phyloP scores from a whole-genome alignment of 1,140 invertebrate species.

The Manduca sexta region DNA sequence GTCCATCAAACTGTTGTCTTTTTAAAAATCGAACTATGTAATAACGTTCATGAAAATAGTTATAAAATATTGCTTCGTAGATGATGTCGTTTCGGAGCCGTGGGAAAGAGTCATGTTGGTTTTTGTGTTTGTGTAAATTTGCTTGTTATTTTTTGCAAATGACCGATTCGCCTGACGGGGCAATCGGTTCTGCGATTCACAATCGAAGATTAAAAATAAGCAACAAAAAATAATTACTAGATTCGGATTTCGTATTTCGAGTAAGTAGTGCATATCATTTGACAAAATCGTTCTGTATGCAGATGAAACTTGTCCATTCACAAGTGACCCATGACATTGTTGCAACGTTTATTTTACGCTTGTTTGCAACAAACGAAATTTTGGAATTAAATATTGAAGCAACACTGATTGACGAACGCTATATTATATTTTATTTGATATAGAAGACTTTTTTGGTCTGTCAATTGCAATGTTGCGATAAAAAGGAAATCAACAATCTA shows the following conservation, averaged over 20 bases:
- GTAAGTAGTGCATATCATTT: conserved; percentile 47
- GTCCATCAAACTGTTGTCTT: background rate
- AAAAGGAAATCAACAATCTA: too few species aligned
- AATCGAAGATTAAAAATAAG: conserved; percentile 23
- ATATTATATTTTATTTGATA: too few species aligned
- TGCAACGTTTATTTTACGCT: conserved; percentile 29
- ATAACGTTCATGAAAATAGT: conserved; percentile 20
- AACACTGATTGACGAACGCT: conserved; percentile 1
- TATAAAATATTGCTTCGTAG: conserved; percentile 16
- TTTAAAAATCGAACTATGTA: conserved; percentile 7
- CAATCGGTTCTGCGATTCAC: conserved; percentile 49
- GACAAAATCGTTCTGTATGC: conserved; percentile 25
- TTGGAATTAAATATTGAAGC: conserved; percentile 16
- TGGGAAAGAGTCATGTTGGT: conserved; percentile 44
- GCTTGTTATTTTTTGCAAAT: conserved; percentile 42
- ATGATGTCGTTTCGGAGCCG: conserved; percentile 22
- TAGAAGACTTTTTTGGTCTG: too few species aligned
- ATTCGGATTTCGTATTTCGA: conserved; percentile 36
- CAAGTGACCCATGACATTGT: conserved; percentile 22
- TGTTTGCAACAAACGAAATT: conserved; percentile 17
- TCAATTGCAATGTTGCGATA: too few species aligned
- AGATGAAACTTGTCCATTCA: conserved; percentile 21
- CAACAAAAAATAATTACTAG: conserved; percentile 34
- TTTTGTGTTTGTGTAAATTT: conserved; percentile 34
- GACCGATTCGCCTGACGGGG: conserved; percentile 29